Evolutionary conservation across 2,797 vertebrate species (phyloP).

Genomic region (Oreonectes daqikongensis): DNA sequence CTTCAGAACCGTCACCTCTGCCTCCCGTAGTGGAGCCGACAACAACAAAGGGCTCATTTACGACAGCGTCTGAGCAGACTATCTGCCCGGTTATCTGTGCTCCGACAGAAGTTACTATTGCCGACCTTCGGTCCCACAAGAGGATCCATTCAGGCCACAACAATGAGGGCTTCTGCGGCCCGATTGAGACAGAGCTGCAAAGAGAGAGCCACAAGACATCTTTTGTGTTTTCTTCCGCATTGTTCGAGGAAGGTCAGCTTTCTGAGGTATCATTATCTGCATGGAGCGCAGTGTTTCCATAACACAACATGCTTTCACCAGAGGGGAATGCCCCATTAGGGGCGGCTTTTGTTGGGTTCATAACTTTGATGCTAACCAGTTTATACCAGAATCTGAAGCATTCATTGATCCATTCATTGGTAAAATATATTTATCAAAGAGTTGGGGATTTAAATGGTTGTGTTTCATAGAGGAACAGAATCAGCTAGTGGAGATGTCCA

Average conservation of each 20-base stretch:
- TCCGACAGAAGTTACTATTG: constrained; percentile 47
- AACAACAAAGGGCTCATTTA: constrained; percentile 58
- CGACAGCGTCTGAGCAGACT: constrained; percentile 38
- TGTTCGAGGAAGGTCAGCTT: constrained; percentile 55
- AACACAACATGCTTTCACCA: constrained; percentile 34
- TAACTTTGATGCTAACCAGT: constrained; percentile 32
- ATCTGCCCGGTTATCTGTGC: constrained; percentile 55
- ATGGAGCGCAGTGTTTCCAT: constrained; percentile 47
- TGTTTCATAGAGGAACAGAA: background rate
- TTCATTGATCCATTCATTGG: background rate
- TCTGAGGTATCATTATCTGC: constrained; percentile 53
- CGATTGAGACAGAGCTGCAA: constrained; percentile 39
- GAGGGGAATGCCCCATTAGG: constrained; percentile 42
- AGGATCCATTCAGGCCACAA: constrained; percentile 57
- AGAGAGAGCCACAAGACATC: constrained; percentile 44
- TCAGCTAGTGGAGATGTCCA: background rate
- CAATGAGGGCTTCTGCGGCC: constrained; percentile 55
- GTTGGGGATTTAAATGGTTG: background rate
- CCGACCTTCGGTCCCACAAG: constrained; percentile 46
- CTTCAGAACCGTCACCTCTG: constrained; percentile 42
- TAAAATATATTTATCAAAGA: background rate
- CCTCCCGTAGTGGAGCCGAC: constrained; percentile 35
- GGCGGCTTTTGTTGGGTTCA: background rate
- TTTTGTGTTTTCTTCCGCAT: constrained; percentile 54
- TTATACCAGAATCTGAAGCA: background rate